A percentile compares a stretch with the other conserved stretches of the same genome.
These are phyloP conservation scores for Stichopus chloronotus DNA, from an alignment of 35 echinoderm and acorn worm genomes.

Conservation along the genomic window DNA sequence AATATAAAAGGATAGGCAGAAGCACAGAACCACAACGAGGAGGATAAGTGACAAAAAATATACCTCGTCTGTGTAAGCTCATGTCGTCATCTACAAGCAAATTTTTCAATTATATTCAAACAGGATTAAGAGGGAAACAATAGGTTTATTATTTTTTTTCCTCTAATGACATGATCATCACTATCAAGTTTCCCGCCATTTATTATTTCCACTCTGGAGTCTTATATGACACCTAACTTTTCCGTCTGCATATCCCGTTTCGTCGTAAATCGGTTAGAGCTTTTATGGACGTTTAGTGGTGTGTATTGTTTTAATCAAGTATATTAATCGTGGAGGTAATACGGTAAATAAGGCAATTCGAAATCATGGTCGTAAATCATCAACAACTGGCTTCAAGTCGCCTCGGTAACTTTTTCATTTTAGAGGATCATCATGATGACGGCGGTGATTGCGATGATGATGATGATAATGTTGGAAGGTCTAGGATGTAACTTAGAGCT, in stretches of 20 bases:
- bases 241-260: not conserved
- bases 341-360: constrained; percentile 19
- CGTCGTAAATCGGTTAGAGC: constrained; percentile 9
- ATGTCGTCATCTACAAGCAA: not conserved
- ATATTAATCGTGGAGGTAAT: constrained; percentile 15
- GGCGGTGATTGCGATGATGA: no score
- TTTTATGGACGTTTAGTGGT: constrained; percentile 54
- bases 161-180: constrained; percentile 40
- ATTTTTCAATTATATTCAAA: constrained; percentile 23
- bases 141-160: not conserved
- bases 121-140: constrained; percentile 37
- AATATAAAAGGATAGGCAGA: no score
- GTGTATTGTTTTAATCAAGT: constrained; percentile 58
- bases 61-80: no score
- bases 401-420: constrained; percentile 37
- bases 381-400: not conserved
- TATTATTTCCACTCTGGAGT: constrained; percentile 1
- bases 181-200: constrained; percentile 44
- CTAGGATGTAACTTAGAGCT: no score
- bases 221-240: constrained; percentile 24
- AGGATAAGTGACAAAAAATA: no score
- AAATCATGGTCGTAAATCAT: constrained; percentile 22
- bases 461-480: no score
- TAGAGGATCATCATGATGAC: not conserved
- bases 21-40: no score